A percentile compares a stretch with the other conserved stretches of the same genome.
Evolutionary conservation across 2,797 vertebrate genomes (phyloP).

Genomic region (Toxotes lorentzi): DNA sequence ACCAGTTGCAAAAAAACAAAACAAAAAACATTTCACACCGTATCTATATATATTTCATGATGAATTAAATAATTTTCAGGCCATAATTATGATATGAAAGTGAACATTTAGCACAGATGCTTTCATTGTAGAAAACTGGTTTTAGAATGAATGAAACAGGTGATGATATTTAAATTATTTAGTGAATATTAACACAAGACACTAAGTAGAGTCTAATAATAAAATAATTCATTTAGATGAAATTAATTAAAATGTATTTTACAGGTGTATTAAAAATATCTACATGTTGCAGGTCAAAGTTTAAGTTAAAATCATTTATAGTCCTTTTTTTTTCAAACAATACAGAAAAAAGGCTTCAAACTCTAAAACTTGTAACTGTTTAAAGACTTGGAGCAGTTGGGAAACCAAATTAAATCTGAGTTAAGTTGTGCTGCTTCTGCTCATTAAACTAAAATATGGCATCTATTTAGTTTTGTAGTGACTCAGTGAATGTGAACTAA

Average conservation of each 20-base stretch:
- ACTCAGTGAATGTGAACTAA: slow-evolving; percentile 3
- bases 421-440: not conserved
- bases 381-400: not conserved
- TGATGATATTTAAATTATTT: not conserved
- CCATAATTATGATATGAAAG: not conserved
- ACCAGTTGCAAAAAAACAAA: not conserved
- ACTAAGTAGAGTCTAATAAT: no score
- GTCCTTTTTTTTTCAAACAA: not conserved
- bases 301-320: not conserved
- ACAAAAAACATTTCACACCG: no score
- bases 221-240: not conserved
- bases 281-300: not conserved
- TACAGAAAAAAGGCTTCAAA: not conserved
- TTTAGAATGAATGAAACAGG: not conserved
- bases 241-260: not conserved
- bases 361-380: not conserved
- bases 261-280: not conserved
- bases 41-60: not conserved
- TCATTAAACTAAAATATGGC: not conserved
- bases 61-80: not conserved
- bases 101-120: not conserved
- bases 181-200: not conserved
- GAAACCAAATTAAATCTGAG: not conserved
- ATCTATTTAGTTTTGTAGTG: not conserved
- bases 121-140: not conserved